These are phyloP conservation scores for Sylvilagus bachmani DNA, from an alignment of 2,113 vertebrate species.

Conservation along the genomic window DNA sequence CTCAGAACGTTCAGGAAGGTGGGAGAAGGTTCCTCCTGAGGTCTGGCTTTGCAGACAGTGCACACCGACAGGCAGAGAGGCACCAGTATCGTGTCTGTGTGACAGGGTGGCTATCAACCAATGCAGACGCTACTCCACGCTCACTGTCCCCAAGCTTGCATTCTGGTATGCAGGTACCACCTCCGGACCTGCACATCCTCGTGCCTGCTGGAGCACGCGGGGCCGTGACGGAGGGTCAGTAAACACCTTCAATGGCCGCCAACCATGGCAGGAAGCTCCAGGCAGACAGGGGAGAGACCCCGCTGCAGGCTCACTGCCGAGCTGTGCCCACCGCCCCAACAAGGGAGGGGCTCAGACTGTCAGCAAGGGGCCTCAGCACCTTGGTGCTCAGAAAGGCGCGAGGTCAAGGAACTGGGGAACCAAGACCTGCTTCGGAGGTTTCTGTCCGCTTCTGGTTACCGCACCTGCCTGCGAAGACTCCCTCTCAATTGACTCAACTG, in stretches of 20 bases:
- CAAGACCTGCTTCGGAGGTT: not conserved
- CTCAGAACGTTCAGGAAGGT: not conserved
- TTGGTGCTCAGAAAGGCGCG: slow-evolving; percentile 74
- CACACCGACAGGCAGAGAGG: not conserved
- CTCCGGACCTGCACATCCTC: not conserved
- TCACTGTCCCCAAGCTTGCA: not conserved
- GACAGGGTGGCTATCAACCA: not conserved
- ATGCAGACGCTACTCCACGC: not conserved
- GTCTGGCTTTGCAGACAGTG: not conserved
- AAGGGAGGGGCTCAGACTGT: slow-evolving; percentile 95
- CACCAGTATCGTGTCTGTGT: not conserved
- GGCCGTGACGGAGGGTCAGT: slow-evolving; percentile 74
- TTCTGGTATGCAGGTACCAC: accelerated
- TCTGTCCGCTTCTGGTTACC: not conserved
- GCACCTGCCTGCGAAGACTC: not conserved
- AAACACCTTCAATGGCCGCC: slow-evolving; percentile 89
- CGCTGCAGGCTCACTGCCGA: slow-evolving; percentile 77
- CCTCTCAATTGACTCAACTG: not conserved
- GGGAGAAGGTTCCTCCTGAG: accelerated
- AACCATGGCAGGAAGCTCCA: slow-evolving; percentile 83
- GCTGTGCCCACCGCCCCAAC: slow-evolving; percentile 71
- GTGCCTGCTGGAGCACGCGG: slow-evolving; percentile 69
- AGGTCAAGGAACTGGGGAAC: not conserved
- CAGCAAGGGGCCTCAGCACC: not conserved
- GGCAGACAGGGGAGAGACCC: slow-evolving; percentile 86